phyloP scores from a whole-genome alignment of 2,888 invertebrate genomes.

The Drosophila fulvimacula region DNA sequence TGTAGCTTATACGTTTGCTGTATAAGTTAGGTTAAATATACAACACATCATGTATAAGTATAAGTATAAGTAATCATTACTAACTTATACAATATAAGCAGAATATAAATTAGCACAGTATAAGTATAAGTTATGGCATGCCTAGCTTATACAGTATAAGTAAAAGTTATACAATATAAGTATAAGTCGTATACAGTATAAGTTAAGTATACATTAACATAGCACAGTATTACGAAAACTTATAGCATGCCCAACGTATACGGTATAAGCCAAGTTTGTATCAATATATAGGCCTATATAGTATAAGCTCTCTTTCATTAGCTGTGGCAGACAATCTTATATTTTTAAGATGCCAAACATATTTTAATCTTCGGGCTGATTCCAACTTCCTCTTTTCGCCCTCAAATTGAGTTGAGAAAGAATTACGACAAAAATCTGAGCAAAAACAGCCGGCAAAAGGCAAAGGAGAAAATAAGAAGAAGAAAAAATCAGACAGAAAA shows the following conservation, averaged over 20 bases:
- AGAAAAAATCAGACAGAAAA: neutral
- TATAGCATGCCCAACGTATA: neutral
- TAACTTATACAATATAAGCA: neutral
- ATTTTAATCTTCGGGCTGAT: neutral
- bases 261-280: neutral
- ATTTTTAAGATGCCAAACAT: neutral
- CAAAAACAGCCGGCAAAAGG: neutral
- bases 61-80: neutral
- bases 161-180: neutral
- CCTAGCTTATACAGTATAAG: neutral
- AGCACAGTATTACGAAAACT: no score
- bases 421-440: neutral
- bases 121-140: neutral
- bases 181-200: neutral
- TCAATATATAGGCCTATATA: neutral
- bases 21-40: no score
- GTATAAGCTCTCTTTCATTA: neutral
- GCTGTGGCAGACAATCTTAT: neutral
- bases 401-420: slow-evolving; percentile 5
- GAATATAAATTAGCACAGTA: neutral
- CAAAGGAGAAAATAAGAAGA: neutral
- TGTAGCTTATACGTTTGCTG: neutral
- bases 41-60: no score
- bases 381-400: slow-evolving; percentile 1
- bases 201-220: no score